Percentiles rank a stretch among this genome's conserved stretches.
These are phyloP conservation scores for Chrysoperla carnea DNA, from an alignment of 1,140 invertebrate genomes.

Conservation along the genomic window DNA sequence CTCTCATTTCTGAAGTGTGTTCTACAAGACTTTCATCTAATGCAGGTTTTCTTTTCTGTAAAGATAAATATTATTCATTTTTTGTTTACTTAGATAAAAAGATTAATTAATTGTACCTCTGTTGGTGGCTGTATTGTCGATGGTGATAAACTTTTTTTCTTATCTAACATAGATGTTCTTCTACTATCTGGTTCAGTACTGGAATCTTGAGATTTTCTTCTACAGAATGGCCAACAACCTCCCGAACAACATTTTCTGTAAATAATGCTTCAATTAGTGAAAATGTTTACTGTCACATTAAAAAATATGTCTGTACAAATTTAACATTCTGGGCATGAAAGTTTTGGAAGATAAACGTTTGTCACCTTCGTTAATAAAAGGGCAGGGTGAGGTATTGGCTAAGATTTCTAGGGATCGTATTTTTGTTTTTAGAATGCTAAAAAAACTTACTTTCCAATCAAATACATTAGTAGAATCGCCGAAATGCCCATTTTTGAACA, in stretches of 20 bases:
- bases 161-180: constrained; percentile 35
- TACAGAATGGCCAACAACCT: constrained; percentile 14
- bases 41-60: constrained; percentile 61
- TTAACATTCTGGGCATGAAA: too few relatives aligned
- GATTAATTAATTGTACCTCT: constrained; percentile 6
- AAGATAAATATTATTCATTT: constrained; percentile 6
- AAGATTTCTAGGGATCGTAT: too few relatives aligned
- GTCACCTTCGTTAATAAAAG: too few relatives aligned
- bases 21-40: constrained; percentile 58
- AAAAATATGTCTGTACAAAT: too few relatives aligned
- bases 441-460: too few relatives aligned
- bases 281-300: too few relatives aligned
- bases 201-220: constrained; percentile 19
- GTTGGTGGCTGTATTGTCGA: constrained; percentile 10
- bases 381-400: too few relatives aligned
- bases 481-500: too few relatives aligned
- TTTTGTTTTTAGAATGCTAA: too few relatives aligned
- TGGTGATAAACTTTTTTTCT: constrained; percentile 38
- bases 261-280: not conserved
- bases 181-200: constrained; percentile 22
- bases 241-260: constrained; percentile 1
- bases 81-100: not conserved
- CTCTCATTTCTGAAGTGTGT: constrained; percentile 66
- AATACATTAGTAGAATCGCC: too few relatives aligned
- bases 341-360: too few relatives aligned